Evolutionary conservation across 2,797 vertebrate genomes (phyloP), one percentile per base, ranked within the genome.

Genomic region (Arremon brunneinucha): DNA sequence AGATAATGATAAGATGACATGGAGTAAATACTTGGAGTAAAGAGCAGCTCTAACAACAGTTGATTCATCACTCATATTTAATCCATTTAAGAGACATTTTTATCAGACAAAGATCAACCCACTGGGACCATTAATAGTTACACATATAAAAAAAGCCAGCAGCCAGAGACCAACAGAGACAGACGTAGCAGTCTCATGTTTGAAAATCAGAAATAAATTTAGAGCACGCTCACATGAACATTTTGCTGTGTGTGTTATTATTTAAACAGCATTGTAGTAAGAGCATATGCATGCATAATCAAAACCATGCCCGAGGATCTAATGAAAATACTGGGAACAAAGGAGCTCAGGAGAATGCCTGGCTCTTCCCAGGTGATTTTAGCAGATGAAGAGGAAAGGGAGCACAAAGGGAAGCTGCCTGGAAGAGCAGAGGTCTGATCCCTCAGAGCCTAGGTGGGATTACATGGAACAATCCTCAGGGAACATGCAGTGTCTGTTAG

Each of bases 121-220:
- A 37, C 34, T 69, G 82, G 84, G 69, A 59, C 77, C 76, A 93
- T 94, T 94, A 96, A 86, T 88, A 96, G 87, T 27, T 83, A 83
- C 76, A 89, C 46, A 70, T 87, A 34, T 20, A 62, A 83, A 95
- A 96, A 92, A 83, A 91, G 34, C 14, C 69, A 93, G 47, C 87
- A 92, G 79, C 46, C 92, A 87, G 89, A 89, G 57, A 57, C 37
- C 68, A 80, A 9, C 47, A 90, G 78, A 93, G 75, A 92, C 64
- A 95, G 90, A 87, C 35, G 13, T 26, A 94, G 84, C 81, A 88
- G 87, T 41, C 74, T 84, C 56, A 62, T 2, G 39, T 77, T 75
- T n/a, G 19, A 94, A 89, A 92, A 89, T 89, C 87, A 80, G 50
- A 24, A 68, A 60, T 85, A 94, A 97, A 94, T 93, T 94, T 95